These are phyloP conservation scores for Thyatira batis DNA, from an alignment of 2,888 invertebrate genomes.

Conservation along the genomic window DNA sequence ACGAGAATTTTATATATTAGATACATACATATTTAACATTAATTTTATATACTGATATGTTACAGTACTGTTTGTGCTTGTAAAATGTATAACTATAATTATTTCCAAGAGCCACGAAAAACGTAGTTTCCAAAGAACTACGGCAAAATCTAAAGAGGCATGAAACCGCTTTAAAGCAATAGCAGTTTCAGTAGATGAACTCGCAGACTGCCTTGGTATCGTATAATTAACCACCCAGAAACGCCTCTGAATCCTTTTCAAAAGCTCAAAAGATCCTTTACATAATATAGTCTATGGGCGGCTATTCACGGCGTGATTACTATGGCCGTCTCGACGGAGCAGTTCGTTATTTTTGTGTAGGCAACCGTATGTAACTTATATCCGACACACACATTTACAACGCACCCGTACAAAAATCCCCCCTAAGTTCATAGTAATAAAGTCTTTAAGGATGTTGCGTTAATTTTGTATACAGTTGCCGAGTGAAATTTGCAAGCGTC, in stretches of 20 bases:
- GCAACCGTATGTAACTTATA: constrained; percentile 74
- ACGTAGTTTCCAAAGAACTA: constrained; percentile 12
- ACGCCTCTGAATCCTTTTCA: constrained; percentile 65
- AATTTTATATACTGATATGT: too few species aligned
- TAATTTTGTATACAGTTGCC: constrained; percentile 19
- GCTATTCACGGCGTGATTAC: constrained; percentile 72
- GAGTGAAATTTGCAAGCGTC: constrained; percentile 37
- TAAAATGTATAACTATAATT: too few species aligned
- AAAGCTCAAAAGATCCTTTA: constrained; percentile 70
- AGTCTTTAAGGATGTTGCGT: constrained; percentile 16
- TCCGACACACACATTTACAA: constrained; percentile 43
- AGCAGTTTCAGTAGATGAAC: constrained; percentile 48
- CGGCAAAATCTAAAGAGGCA: constrained; percentile 24
- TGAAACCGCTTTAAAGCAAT: constrained; percentile 42
- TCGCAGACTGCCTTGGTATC: constrained; percentile 50
- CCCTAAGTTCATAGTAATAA: constrained; percentile 28
- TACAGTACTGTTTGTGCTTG: background rate
- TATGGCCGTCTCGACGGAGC: constrained; percentile 57
- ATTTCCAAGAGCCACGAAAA: constrained; percentile 39
- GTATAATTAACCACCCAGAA: constrained; percentile 69
- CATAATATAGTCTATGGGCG: constrained; percentile 68
- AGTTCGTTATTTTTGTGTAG: constrained; percentile 82
- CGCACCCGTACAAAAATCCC: constrained; percentile 24
- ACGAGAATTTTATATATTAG: too few species aligned
- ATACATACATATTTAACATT: too few species aligned